Conservation (phyloP, 1,140 invertebrate species). For the Dolichoris vasculosae region DNA sequence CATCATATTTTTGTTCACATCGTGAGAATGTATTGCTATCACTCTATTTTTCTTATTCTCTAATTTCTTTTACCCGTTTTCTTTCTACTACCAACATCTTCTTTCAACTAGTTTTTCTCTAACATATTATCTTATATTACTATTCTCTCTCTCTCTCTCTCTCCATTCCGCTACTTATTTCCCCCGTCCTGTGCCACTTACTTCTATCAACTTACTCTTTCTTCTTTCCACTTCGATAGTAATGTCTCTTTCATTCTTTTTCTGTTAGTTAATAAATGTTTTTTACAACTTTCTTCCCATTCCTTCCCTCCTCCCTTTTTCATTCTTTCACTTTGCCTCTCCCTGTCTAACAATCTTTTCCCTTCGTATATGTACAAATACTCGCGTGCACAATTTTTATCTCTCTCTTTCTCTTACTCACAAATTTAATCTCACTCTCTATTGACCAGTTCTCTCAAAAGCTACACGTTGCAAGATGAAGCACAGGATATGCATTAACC, state of each 20-base stretch:
- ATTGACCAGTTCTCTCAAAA: constrained; percentile 7
- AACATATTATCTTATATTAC: constrained; percentile 28
- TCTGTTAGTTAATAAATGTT: constrained; percentile 14
- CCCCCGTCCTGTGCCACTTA: not conserved
- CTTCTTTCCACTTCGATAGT: not conserved
- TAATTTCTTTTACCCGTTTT: not conserved
- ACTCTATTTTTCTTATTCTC: not conserved
- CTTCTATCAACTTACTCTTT: not conserved
- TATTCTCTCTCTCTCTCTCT: constrained; percentile 36
- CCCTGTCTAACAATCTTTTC: constrained; percentile 15
- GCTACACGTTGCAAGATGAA: not conserved
- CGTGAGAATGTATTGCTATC: not conserved
- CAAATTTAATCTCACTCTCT: constrained; percentile 26
- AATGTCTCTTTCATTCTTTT: not conserved
- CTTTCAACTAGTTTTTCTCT: constrained; percentile 10
- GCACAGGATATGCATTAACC: constrained; percentile 22
- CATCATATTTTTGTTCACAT: not conserved
- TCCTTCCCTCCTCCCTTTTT: not conserved
- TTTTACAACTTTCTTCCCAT: not conserved
- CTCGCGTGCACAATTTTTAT: not conserved
- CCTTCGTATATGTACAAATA: not conserved
- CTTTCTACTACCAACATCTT: not conserved
- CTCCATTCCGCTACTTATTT: constrained; percentile 1
- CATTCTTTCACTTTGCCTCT: constrained; percentile 1
- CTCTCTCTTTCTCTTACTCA: not conserved